Conservation (phyloP, 2,797 vertebrate species). For the Leuciscus waleckii region DNA sequence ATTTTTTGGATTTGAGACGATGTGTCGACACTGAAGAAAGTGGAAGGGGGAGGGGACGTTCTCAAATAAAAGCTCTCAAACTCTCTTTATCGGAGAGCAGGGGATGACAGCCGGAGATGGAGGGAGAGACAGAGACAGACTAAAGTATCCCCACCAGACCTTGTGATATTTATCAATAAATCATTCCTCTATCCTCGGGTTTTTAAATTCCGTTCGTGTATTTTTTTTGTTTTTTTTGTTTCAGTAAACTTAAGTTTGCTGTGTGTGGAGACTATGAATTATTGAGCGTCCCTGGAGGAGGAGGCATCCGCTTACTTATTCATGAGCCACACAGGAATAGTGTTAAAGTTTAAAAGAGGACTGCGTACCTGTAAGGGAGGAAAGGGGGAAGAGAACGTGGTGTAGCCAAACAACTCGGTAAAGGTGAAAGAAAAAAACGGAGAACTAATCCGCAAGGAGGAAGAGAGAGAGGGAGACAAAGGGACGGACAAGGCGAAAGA, state of each 20-base stretch:
- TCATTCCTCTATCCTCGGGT: conserved; percentile 67
- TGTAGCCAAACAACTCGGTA: conserved; percentile 49
- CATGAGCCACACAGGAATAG: conserved; percentile 85
- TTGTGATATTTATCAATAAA: conserved; percentile 85
- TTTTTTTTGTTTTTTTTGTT: conserved; percentile 70
- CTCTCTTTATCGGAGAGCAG: conserved; percentile 50
- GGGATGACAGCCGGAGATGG: conserved; percentile 55
- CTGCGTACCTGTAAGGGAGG: conserved; percentile 73
- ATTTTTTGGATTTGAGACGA: conserved; percentile 42
- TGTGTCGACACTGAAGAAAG: conserved; percentile 39
- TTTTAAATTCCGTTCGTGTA: conserved; percentile 68
- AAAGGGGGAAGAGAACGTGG: conserved; percentile 40
- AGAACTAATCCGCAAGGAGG: conserved; percentile 39
- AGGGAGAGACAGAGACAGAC: conserved; percentile 62
- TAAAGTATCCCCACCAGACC: conserved; percentile 73
- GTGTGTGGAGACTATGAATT: conserved; percentile 79
- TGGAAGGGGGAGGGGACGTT: conserved; percentile 7
- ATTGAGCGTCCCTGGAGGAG: conserved; percentile 85
- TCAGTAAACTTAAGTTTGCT: conserved; percentile 84
- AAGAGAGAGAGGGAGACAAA: conserved; percentile 48
- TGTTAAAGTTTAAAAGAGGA: conserved; percentile 82
- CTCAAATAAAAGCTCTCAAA: conserved; percentile 50
- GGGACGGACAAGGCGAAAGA: conserved; percentile 40
- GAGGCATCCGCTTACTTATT: conserved; percentile 83
- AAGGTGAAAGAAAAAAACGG: conserved; percentile 49